Base-by-base conservation (phyloP, 2,797 vertebrate genomes). In the Sandelia bainsii region DNA sequence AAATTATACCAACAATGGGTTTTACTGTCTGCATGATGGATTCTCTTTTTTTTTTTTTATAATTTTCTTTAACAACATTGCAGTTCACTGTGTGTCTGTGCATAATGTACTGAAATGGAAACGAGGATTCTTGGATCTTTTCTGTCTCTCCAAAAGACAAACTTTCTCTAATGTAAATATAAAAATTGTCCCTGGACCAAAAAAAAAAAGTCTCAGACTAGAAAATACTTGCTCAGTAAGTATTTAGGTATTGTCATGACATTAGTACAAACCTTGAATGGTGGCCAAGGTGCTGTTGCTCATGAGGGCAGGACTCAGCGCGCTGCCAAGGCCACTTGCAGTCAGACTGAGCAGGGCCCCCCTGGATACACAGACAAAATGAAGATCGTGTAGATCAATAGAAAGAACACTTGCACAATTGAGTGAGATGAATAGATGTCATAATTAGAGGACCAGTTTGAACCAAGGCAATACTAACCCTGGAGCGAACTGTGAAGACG, bases 201-300 rank as follows among this genome's bases (percentile, higher is more conserved):
- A 25, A 25, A 25, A 25, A 25, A 25, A 25, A 25, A 25, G 27
- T 6, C 27, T 29, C 4, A 29, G 27, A 29, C 27, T 29, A 29
- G 6, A 37, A 70, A 49, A 42, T 29, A 45, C 68, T 8, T 22
- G 44, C 14, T 39, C 9, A 32, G 0, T 14, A 45, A 22, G 19
- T 58, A 39, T 62, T 71, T 0, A 42, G 45, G 63, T 44, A 11
- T 59, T 57, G 19, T 61, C 20, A 19, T 46, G 32, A 61, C 22
- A 63, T 29, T 4, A 10, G 44, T 85, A 95, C 95, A 87, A 75
- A 98, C 98, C 98, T 98, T 99, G 98, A 93, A 99, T 98, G 72
- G 98, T 98, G 87, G 98, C 98, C 93, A 99, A 95, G 72, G 98
- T 98, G 92, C 96, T 99, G 95, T 97, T 99, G 92, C 96, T 98